Percentiles rank a stretch among this genome's conserved stretches.
Evolutionary conservation across 2,888 invertebrate genomes (phyloP).

Genomic region (Microctonus hyperodae): DNA sequence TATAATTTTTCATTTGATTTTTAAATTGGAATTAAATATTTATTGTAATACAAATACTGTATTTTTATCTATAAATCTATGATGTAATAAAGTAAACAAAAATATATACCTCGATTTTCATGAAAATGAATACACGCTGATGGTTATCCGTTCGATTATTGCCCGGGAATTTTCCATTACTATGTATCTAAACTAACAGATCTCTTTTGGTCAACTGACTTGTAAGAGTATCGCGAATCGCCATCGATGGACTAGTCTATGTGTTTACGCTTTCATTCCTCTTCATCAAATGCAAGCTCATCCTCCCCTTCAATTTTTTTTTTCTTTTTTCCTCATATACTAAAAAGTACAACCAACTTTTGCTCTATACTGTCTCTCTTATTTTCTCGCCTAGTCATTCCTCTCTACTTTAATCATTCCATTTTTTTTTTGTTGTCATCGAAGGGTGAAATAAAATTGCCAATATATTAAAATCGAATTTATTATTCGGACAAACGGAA

Average conservation of each 20-base stretch:
- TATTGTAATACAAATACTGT: no score
- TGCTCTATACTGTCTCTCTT: background rate
- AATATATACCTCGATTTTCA: background rate
- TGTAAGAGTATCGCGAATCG: constrained; percentile 49
- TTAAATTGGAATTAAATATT: background rate
- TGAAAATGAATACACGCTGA: constrained; percentile 31
- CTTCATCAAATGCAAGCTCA: background rate
- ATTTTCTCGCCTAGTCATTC: constrained; percentile 10
- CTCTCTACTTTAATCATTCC: background rate
- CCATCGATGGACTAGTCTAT: constrained; percentile 50
- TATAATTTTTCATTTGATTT: background rate
- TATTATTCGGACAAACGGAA: no score
- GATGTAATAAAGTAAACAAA: background rate
- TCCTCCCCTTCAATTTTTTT: background rate
- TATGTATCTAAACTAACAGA: constrained; percentile 60
- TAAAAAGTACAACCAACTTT: background rate
- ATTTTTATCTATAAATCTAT: background rate
- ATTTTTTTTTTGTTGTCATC: constrained; percentile 13
- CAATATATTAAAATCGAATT: background rate
- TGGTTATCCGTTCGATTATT: constrained; percentile 57
- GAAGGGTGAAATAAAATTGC: background rate
- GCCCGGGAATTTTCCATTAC: constrained; percentile 61
- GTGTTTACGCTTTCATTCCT: constrained; percentile 45
- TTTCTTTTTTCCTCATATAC: background rate
- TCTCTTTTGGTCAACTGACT: constrained; percentile 55